Conservation (phyloP, 2,888 invertebrate genomes). For the Cephalotes varians region DNA sequence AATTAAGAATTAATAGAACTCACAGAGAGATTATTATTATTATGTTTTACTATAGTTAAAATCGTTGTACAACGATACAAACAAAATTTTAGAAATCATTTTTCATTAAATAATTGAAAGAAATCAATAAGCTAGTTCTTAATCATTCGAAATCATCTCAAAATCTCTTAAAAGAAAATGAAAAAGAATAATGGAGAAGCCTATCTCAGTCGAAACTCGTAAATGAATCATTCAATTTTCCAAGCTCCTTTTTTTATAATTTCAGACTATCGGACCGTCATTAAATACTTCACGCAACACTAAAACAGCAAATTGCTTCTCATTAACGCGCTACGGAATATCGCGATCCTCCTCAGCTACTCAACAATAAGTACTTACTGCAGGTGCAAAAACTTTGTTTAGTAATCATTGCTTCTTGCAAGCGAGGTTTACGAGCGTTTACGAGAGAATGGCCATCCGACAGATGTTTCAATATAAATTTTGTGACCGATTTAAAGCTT, state of each 20-base stretch:
- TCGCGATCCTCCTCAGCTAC: not conserved
- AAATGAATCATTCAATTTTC: not conserved
- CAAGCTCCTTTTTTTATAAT: not conserved
- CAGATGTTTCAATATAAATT: constrained; percentile 55
- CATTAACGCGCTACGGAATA: not conserved
- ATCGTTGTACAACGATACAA: not conserved
- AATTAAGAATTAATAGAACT: not conserved
- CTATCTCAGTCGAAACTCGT: not conserved
- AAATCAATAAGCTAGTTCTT: not conserved
- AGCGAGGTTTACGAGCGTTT: constrained; percentile 32
- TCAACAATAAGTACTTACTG: not conserved
- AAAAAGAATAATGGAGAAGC: not conserved
- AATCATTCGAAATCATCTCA: not conserved
- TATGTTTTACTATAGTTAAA: not conserved
- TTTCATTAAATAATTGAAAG: not conserved
- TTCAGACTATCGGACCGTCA: not conserved
- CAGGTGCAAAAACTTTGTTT: constrained; percentile 35
- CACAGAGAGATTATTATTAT: not conserved
- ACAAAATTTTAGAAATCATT: not conserved
- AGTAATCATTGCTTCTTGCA: constrained; percentile 16
- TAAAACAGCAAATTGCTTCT: constrained; percentile 13
- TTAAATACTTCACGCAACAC: not conserved
- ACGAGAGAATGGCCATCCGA: constrained; percentile 9
- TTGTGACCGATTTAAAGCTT: constrained; percentile 44
- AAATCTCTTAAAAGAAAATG: not conserved